A percentile compares a stretch with the other conserved stretches of the same genome.
phyloP scores from a whole-genome alignment of 2,888 invertebrate genomes.

The Cynaeus angustus region DNA sequence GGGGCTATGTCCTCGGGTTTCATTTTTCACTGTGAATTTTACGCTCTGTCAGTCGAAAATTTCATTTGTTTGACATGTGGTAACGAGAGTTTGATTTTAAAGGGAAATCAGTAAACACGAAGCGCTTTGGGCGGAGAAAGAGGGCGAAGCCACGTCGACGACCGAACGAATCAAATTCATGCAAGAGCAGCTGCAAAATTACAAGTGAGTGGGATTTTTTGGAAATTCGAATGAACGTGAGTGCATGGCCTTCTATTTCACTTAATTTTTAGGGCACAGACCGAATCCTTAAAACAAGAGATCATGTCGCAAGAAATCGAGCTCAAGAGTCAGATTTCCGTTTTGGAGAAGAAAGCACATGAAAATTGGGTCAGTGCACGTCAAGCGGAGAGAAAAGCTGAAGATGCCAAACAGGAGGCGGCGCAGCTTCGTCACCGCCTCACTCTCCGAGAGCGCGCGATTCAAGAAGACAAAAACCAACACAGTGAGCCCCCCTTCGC shows the following conservation, averaged over 20 bases:
- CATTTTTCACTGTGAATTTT: conserved; percentile 30
- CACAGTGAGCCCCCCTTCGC: conserved; percentile 71
- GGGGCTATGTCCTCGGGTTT: not conserved
- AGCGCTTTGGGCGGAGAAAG: conserved; percentile 84
- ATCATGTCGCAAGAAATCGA: conserved; percentile 89
- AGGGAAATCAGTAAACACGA: conserved; percentile 86
- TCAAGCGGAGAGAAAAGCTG: conserved; percentile 86
- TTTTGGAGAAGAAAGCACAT: conserved; percentile 88
- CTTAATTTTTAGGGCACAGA: conserved; percentile 71
- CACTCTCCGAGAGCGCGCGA: conserved; percentile 74
- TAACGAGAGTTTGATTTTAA: conserved; percentile 49
- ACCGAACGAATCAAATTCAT: conserved; percentile 85
- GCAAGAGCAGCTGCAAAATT: conserved; percentile 86
- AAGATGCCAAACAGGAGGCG: conserved; percentile 85
- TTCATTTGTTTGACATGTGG: conserved; percentile 27
- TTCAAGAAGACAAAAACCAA: conserved; percentile 72
- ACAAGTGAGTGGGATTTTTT: conserved; percentile 76
- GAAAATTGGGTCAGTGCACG: conserved; percentile 90
- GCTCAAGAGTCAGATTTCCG: conserved; percentile 81
- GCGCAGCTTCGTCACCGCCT: conserved; percentile 79
- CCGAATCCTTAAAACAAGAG: conserved; percentile 83
- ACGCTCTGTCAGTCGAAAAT: conserved; percentile 26
- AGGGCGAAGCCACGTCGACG: conserved; percentile 87
- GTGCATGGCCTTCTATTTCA: conserved; percentile 41
- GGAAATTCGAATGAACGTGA: too few relatives aligned